Percentiles rank a stretch among this genome's conserved stretches.
Evolutionary conservation across 2,888 invertebrate genomes (phyloP).

Genomic region (Athripsodes cinereus): DNA sequence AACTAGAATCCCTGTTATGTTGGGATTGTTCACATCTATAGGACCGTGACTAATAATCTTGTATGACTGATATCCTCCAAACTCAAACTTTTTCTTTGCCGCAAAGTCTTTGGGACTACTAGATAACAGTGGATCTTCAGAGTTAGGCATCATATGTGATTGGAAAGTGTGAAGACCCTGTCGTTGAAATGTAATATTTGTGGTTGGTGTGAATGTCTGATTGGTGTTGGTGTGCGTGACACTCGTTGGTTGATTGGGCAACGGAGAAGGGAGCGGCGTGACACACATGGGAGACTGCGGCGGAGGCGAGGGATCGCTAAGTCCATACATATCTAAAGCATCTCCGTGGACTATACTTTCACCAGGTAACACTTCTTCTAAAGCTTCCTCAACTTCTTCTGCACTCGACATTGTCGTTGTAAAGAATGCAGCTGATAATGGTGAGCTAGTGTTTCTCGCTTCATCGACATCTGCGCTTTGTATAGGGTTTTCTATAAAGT

Average conservation of each 20-base stretch:
- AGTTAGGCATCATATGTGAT: conserved; percentile 82
- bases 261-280: conserved; percentile 51
- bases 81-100: conserved; percentile 50
- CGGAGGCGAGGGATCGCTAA: conserved; percentile 55
- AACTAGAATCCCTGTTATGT: conserved; percentile 53
- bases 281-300: conserved; percentile 54
- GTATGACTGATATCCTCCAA: conserved; percentile 49
- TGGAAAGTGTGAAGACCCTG: conserved; percentile 52
- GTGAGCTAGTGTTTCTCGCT: conserved; percentile 71
- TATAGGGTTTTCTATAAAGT: conserved; percentile 29
- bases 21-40: conserved; percentile 49
- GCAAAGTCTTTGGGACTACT: conserved; percentile 78
- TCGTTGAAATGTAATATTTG: conserved; percentile 38
- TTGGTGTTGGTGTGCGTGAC: conserved; percentile 34
- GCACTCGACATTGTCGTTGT: conserved; percentile 81
- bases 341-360: conserved; percentile 58
- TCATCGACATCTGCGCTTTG: conserved; percentile 45
- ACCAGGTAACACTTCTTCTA: conserved; percentile 77
- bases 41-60: conserved; percentile 50
- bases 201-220: conserved; percentile 39
- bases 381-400: conserved; percentile 79
- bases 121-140: conserved; percentile 77
- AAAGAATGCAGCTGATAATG: conserved; percentile 77
- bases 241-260: conserved; percentile 34
- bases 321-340: conserved; percentile 41